Percentiles rank a stretch among this genome's conserved stretches.
Conservation (phyloP, 2,797 vertebrate genomes). For the Apogon hyalosoma region DNA sequence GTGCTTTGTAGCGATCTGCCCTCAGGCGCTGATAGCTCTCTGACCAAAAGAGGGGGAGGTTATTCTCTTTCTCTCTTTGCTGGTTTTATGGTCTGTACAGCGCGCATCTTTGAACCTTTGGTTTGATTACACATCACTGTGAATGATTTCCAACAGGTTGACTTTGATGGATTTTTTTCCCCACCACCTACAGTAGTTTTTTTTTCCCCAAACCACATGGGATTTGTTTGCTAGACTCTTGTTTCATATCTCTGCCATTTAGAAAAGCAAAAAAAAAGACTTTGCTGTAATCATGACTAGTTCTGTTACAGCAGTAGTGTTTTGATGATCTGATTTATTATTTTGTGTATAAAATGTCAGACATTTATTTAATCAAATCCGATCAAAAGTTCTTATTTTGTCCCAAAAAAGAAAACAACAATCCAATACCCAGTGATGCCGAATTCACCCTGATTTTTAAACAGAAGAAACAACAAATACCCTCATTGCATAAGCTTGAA, state of each 20-base stretch:
- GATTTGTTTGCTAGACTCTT: slow-evolving; percentile 10
- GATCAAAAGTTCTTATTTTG: background rate
- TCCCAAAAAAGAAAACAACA: background rate
- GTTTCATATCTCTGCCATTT: background rate
- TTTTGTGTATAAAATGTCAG: background rate
- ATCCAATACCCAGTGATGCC: background rate
- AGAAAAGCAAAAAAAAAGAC: background rate
- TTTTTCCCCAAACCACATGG: slow-evolving; percentile 1
- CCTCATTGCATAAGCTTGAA: slow-evolving; percentile 1
- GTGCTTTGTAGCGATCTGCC: slow-evolving; percentile 55
- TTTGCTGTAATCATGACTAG: background rate
- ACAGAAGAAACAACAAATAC: background rate
- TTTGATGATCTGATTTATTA: background rate
- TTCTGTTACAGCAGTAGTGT: background rate
- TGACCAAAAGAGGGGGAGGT: slow-evolving; percentile 52
- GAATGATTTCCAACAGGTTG: slow-evolving; percentile 50
- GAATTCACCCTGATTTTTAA: background rate
- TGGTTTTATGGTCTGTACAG: slow-evolving; percentile 42
- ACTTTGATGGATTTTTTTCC: slow-evolving; percentile 26
- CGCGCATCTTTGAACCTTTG: slow-evolving; percentile 25
- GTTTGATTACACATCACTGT: slow-evolving; percentile 33
- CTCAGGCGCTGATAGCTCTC: slow-evolving; percentile 60
- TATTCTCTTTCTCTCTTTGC: slow-evolving; percentile 34
- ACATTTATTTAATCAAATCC: background rate
- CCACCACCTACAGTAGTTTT: background rate